Conservation (phyloP, 2,113 vertebrate genomes). For the Rhinolophus ferrumequinum region DNA sequence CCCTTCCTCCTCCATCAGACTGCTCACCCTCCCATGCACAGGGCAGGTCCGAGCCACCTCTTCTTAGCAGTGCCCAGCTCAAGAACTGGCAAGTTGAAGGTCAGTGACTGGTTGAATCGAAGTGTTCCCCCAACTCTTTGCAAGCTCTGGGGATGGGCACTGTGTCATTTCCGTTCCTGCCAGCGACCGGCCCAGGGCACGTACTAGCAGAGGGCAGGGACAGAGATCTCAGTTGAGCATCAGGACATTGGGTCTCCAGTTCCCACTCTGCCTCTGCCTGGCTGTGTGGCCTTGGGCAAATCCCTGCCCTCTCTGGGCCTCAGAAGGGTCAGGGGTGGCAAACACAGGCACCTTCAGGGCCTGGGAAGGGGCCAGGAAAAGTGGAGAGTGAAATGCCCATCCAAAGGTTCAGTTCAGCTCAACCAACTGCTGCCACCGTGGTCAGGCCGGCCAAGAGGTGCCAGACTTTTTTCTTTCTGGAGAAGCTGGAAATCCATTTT, state of each 20-base stretch:
- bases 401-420: not conserved
- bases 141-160: not conserved
- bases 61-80: not conserved
- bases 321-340: not conserved
- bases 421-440: fast-evolving
- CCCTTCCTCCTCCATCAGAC: not conserved
- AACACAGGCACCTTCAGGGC: not conserved
- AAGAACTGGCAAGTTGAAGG: not conserved
- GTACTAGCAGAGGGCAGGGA: not conserved
- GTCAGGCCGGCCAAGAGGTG: not conserved
- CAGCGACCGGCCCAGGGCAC: not conserved
- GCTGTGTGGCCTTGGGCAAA: not conserved
- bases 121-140: not conserved
- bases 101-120: not conserved
- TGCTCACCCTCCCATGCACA: fast-evolving
- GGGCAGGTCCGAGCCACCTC: not conserved
- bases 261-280: not conserved
- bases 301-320: not conserved
- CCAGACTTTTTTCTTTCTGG: not conserved
- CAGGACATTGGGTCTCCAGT: not conserved
- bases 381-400: too few relatives aligned
- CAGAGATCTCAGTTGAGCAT: not conserved
- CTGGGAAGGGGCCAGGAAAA: not conserved
- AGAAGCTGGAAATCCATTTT: constrained; percentile 32
- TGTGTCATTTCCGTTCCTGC: not conserved